Percentiles rank a stretch among this genome's conserved stretches.
Evolutionary conservation across 2,113 vertebrate species (phyloP).

Genomic region (Tiliqua scincoides): DNA sequence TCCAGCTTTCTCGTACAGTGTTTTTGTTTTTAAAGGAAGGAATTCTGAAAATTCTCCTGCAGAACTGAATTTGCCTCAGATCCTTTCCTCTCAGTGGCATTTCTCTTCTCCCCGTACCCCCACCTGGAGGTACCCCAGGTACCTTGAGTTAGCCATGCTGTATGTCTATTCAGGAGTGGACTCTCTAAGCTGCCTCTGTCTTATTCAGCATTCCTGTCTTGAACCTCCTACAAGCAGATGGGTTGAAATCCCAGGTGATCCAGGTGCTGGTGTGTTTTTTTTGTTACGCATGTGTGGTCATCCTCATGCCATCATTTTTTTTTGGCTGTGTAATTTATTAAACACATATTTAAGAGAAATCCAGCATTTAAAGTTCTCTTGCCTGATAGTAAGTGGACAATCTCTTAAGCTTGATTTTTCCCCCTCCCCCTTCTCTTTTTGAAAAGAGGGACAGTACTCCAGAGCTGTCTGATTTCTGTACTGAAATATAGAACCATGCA

Average conservation of each 20-base stretch:
- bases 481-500: neutral
- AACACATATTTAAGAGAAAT: neutral
- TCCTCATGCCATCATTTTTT: neutral
- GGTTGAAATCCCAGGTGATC: neutral
- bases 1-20: neutral
- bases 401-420: neutral
- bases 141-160: neutral
- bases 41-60: neutral
- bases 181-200: neutral
- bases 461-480: neutral
- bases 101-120: neutral
- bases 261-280: neutral
- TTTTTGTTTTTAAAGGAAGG: neutral
- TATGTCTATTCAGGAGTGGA: neutral
- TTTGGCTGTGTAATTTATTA: neutral
- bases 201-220: too few relatives aligned
- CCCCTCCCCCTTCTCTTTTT: neutral
- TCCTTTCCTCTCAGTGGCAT: neutral
- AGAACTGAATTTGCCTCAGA: neutral
- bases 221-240: too few relatives aligned
- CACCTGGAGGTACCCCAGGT: too few relatives aligned
- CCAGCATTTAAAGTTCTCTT: neutral
- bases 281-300: neutral
- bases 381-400: neutral
- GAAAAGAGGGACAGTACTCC: neutral